Percentiles rank a stretch among this genome's conserved stretches.
Conservation (phyloP, 2,113 vertebrate species). For the Rousettus leschenaultii region DNA sequence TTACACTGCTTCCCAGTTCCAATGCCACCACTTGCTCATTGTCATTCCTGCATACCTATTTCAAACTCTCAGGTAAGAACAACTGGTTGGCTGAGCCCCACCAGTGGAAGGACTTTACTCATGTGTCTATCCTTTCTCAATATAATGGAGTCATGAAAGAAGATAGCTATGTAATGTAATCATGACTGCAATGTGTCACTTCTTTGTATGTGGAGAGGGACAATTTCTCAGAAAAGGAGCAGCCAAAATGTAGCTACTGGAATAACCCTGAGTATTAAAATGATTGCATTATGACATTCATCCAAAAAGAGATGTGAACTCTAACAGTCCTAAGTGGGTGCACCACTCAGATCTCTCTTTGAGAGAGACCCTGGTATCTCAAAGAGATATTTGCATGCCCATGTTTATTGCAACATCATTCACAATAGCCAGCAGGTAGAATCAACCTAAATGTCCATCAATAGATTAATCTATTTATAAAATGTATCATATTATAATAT, state of each 20-base stretch:
- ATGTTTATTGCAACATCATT: background rate
- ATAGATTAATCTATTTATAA: background rate
- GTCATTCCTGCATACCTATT: background rate
- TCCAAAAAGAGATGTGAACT: background rate
- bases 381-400: background rate
- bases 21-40: background rate
- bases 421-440: background rate
- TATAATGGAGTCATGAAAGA: background rate
- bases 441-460: background rate
- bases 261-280: background rate
- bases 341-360: background rate
- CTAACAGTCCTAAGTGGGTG: background rate
- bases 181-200: background rate
- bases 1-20: background rate
- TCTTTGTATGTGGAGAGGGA: background rate
- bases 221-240: background rate
- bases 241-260: background rate
- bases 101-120: background rate
- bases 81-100: background rate
- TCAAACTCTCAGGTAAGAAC: background rate
- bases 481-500: too few relatives aligned
- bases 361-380: background rate
- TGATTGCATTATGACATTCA: background rate
- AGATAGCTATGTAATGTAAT: background rate
- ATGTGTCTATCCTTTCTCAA: background rate